Base-by-base conservation (phyloP, 1,140 invertebrate genomes). In the Drosophila nigromelanica region DNA sequence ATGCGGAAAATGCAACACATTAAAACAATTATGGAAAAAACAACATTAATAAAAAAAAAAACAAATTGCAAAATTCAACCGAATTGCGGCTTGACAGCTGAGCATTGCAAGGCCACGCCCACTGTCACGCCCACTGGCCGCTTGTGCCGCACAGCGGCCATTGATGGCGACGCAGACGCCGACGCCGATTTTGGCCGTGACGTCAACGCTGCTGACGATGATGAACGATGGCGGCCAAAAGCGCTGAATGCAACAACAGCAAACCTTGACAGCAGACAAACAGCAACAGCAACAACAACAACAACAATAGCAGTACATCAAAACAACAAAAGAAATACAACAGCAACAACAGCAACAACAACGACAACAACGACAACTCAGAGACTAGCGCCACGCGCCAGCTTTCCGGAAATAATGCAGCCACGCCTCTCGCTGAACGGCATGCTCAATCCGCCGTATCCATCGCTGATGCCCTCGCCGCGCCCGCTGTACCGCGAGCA, bases 401-500 rank as follows among this genome's bases (percentile, higher is more conserved):
- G 82, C 58, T 89, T 75, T 45, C 78, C 86, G 61, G 86, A 91
- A 37, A 90, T 89, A 67, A 91, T 91, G 90, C 90, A 91, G 64
- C 90, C 90, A 5, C 89, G 90, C 14, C 77, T 91, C 5, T 91
- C 90, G 21, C 69, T 91, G n/a, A 91, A 91, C 61, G 90, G 90
- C 50, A 80, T 91, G 69, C 68, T 91, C 18, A 85, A 91, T 43
- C 83, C 83, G 50, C 59, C 90, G 40, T 81, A 91, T 50, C 83
- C 83, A 47, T 89, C 85, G 60, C 71, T 91, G 47, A 91, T 91
- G 89, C 90, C 90, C 37, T 91, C 90, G 43, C 90, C 90, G 50
- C 83, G 90, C 35, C 90, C 90, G 7, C 69, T 91, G 0, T 91
- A 91, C 43, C 61, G 90, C 33, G 90, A 91, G 51, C 80, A 81